phyloP scores from a whole-genome alignment of 2,797 vertebrate genomes.

The Micropoecilia bifurca region DNA sequence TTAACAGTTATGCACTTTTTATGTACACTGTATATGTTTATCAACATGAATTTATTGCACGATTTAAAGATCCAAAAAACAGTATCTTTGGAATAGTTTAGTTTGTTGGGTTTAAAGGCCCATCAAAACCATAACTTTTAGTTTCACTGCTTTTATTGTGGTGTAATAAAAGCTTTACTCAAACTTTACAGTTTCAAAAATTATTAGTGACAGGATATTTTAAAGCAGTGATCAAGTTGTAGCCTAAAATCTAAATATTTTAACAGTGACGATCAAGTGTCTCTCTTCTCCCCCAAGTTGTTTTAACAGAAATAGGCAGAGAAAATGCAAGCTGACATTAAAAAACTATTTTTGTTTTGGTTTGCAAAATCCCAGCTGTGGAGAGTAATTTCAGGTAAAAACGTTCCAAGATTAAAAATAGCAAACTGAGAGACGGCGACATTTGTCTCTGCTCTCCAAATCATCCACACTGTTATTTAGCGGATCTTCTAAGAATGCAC shows the following conservation, averaged over 20 bases:
- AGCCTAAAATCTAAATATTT: background rate
- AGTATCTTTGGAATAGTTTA: background rate
- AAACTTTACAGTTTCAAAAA: background rate
- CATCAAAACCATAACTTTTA: background rate
- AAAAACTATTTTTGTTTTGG: background rate
- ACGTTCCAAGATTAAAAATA: background rate
- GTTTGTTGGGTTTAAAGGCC: background rate
- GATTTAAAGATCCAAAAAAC: background rate
- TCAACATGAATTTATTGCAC: background rate
- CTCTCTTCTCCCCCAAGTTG: background rate
- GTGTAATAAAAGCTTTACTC: background rate
- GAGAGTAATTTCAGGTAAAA: background rate
- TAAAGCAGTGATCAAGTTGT: background rate
- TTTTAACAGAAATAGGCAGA: background rate
- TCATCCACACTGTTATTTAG: background rate
- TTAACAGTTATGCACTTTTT: background rate
- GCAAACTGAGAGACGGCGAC: background rate
- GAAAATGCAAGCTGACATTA: background rate
- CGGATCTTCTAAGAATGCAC: background rate
- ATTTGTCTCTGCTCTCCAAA: background rate
- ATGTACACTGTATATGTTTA: background rate
- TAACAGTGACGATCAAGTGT: background rate
- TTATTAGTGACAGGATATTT: background rate
- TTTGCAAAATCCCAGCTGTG: constrained; percentile 1
- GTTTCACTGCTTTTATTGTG: background rate